Base-by-base conservation (phyloP, 2,888 invertebrate species). In the Pelosia muscerda region DNA sequence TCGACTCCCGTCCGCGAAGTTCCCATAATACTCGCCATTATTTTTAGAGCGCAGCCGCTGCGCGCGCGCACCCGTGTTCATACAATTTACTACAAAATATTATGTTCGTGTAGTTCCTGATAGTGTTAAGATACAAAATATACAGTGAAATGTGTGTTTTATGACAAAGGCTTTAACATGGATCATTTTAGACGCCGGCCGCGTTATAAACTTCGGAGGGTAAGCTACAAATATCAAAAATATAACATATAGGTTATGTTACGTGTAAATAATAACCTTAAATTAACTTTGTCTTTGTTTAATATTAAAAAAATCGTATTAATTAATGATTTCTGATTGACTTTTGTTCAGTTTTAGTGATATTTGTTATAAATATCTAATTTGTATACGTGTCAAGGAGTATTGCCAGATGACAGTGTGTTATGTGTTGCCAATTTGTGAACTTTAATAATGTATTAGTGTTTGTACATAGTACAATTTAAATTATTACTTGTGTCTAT, bases 131-230 rank as follows among this genome's bases (percentile, higher is more conserved):
- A 53, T 58, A 69, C 63, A 69, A 42, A 65, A 80, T 72, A 80
- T 81, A 83, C 76, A 86, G 86, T 88, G 88, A 84, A 69, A 93
- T 93, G 93, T 88, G 88, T 76, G 80, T 82, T 80, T 94, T 93
- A 94, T 94, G 94, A 94, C 94, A 84, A 92, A 92, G 88, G 90
- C 88, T 86, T 19, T 73, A 68, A 81, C 26, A 92, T 92, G 93
- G 91, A 93, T 77, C 91, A 91, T 78, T 91, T 94, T 74, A 87
- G 89, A 80, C 86, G 93, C 80, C 86, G 93, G 66, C 92, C 90
- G 78, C 87, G 90, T 73, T 84, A 87, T 76, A 89, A 87, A 62
- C 79, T 83, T 84, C 78, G 90, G 82, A 75, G 84, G 88, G 81
- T 77, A 74, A 86, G 93, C 81, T 90, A 90, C 89, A 83, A 73